Evolutionary conservation across 2,113 vertebrate genomes (phyloP).

Genomic region (Pelobates fuscus): DNA sequence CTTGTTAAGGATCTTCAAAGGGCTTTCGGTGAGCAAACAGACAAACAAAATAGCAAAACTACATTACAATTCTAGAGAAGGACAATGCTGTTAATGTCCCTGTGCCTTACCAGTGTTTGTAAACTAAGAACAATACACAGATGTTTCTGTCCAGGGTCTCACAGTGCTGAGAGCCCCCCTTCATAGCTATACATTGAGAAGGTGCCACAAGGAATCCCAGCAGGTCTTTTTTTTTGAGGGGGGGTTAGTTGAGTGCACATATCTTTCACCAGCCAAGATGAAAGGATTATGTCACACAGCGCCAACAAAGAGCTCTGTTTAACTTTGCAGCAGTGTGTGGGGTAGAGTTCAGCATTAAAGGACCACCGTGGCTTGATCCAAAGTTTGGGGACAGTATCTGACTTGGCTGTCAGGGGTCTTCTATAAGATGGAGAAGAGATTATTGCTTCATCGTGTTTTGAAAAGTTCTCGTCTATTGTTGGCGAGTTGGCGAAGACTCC

Average conservation of each 20-base stretch:
- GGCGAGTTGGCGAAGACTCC: too few species aligned
- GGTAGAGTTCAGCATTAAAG: not conserved
- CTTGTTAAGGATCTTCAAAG: conserved; percentile 8
- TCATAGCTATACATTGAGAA: too few species aligned
- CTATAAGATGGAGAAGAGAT: not conserved
- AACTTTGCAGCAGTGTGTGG: not conserved
- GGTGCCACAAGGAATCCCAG: not conserved
- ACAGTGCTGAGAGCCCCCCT: too few species aligned
- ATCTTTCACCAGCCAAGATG: not conserved
- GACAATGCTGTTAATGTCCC: not conserved
- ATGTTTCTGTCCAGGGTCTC: too few species aligned
- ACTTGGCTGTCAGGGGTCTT: not conserved
- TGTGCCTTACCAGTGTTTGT: not conserved
- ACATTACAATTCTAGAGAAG: too few species aligned
- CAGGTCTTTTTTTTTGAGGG: not conserved
- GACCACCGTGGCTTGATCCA: conserved; percentile 1
- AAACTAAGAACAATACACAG: not conserved
- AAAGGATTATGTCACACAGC: not conserved
- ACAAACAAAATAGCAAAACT: not conserved
- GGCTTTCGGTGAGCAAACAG: not conserved
- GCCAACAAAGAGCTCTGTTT: conserved; percentile 4
- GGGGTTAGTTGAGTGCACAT: not conserved
- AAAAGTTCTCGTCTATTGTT: too few species aligned
- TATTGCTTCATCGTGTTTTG: not conserved
- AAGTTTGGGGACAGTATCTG: not conserved